Conservation (phyloP, 2,888 invertebrate species). For the Caenorhabditis sp. region DNA sequence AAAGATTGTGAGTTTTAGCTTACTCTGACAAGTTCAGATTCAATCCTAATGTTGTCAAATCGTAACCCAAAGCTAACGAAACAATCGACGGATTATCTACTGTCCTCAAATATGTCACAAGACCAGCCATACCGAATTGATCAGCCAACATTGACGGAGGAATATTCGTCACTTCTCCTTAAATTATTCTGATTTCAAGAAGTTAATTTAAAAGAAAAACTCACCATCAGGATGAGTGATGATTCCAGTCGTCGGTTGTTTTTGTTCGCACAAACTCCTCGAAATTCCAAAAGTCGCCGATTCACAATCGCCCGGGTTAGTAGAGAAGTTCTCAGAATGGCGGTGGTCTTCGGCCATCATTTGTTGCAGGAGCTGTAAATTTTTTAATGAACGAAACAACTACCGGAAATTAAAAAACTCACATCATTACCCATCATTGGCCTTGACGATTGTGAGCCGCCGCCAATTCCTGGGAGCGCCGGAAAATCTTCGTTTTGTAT, state of each 20-base stretch:
- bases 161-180: conserved; percentile 96
- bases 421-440: conserved; percentile 28
- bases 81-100: conserved; percentile 96
- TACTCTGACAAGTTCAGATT: conserved; percentile 95
- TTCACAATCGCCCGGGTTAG: conserved; percentile 22
- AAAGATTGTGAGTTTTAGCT: conserved; percentile 50
- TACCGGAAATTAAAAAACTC: not conserved
- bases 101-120: conserved; percentile 95
- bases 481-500: conserved; percentile 99
- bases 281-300: conserved; percentile 18
- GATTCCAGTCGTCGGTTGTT: conserved; percentile 40
- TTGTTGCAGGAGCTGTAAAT: not conserved
- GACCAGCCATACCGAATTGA: conserved; percentile 98
- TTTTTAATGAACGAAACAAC: not conserved
- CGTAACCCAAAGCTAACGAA: conserved; percentile 94
- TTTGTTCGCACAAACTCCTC: conserved; percentile 20
- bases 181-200: not conserved
- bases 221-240: conserved; percentile 53
- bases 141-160: conserved; percentile 98
- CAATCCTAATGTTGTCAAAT: conserved; percentile 94
- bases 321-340: conserved; percentile 13
- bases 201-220: conserved; percentile 8
- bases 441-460: conserved; percentile 27
- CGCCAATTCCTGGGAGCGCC: conserved; percentile 84
- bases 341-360: conserved; percentile 21